Evolutionary conservation across 2,113 vertebrate genomes (phyloP).

Genomic region (Hirundichthys speculiger): DNA sequence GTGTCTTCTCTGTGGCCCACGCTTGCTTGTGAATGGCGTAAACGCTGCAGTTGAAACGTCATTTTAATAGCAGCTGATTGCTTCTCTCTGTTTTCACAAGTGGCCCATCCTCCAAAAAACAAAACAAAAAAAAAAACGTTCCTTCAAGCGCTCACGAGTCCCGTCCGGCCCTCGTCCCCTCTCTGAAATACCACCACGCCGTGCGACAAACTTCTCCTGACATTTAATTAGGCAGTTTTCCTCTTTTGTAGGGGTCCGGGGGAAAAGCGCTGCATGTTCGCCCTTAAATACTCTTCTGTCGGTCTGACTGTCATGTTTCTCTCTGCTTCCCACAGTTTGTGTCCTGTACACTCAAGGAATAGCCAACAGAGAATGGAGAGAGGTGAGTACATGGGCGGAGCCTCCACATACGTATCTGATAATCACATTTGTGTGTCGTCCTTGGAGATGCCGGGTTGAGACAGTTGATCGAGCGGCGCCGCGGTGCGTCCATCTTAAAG

Average conservation of each 20-base stretch:
- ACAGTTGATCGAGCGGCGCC: too few relatives aligned
- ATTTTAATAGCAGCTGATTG: conserved; percentile 63
- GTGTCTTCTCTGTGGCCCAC: too few relatives aligned
- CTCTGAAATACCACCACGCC: conserved; percentile 65
- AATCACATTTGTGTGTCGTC: too few relatives aligned
- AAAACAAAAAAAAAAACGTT: conserved; percentile 32
- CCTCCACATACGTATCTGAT: too few relatives aligned
- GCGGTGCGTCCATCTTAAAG: too few relatives aligned
- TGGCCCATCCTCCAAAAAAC: conserved; percentile 30
- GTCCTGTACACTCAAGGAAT: conserved; percentile 95
- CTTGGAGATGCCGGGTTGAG: too few relatives aligned
- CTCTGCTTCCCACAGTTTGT: conserved; percentile 72
- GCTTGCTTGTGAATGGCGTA: conserved; percentile 29
- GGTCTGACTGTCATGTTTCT: conserved; percentile 26
- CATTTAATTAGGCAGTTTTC: conserved; percentile 72
- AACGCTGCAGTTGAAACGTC: conserved; percentile 64
- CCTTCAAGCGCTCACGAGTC: conserved; percentile 19
- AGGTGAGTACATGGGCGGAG: conserved; percentile 90
- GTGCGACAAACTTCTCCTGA: conserved; percentile 62
- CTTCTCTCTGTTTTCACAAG: conserved; percentile 26
- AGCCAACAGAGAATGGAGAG: conserved; percentile 96
- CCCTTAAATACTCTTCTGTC: conserved; percentile 47
- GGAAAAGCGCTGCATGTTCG: conserved; percentile 22
- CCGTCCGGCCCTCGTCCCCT: neutral
- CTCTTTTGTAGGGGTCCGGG: conserved; percentile 31